Conservation (phyloP, 2,797 vertebrate species). For the Manis crassicaudata region DNA sequence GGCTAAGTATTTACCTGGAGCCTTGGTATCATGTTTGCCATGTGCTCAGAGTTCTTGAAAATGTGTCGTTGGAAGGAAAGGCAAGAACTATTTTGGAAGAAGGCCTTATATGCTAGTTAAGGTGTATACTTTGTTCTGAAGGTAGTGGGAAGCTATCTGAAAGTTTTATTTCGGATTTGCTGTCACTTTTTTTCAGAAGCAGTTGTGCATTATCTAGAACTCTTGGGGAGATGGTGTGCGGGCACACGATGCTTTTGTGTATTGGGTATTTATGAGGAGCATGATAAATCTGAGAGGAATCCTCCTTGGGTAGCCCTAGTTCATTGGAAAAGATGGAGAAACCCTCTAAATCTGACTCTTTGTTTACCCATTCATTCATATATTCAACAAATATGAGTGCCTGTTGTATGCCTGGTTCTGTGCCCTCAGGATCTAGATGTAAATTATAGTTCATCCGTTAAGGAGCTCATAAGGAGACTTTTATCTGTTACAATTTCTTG, state of each 20-base stretch:
- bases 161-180: conserved; percentile 43
- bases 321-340: neutral
- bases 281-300: neutral
- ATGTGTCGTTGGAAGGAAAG: conserved; percentile 20
- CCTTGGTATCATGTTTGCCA: neutral
- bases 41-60: neutral
- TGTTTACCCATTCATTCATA: neutral
- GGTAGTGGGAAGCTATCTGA: neutral
- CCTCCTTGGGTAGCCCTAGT: neutral
- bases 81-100: neutral
- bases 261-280: neutral
- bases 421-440: neutral
- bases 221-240: neutral
- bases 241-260: neutral
- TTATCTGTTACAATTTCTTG: neutral
- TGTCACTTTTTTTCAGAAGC: neutral
- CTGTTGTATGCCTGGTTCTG: neutral
- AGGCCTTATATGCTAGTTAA: neutral
- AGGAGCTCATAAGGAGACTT: neutral
- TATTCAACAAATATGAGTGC: neutral
- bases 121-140: neutral
- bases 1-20: neutral
- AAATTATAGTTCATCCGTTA: neutral
- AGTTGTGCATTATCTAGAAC: neutral
- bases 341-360: neutral